Conservation (phyloP, 2,797 vertebrate species). For the Anabas testudineus region DNA sequence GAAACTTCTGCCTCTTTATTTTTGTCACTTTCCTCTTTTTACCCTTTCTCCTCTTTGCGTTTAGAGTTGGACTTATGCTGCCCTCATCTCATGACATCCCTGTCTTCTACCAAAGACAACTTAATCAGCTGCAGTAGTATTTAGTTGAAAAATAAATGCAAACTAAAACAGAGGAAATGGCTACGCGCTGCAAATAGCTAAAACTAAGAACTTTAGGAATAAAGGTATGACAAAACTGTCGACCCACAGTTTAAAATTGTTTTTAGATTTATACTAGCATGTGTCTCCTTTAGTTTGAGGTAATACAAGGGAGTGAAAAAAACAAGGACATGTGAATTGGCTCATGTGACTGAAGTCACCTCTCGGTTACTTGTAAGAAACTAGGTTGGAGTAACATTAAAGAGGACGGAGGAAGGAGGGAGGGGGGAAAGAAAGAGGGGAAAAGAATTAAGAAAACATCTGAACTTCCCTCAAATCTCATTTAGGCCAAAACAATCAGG, state of each 20-base stretch:
- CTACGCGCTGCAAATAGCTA: slow-evolving; percentile 12
- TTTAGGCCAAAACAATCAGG: slow-evolving; percentile 72
- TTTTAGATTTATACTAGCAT: neutral
- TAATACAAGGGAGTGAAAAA: slow-evolving; percentile 24
- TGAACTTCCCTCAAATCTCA: slow-evolving; percentile 53
- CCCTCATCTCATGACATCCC: too few relatives aligned
- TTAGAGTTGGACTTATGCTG: too few relatives aligned
- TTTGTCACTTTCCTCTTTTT: too few relatives aligned
- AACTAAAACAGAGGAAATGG: slow-evolving; percentile 15
- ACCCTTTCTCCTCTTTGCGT: too few relatives aligned
- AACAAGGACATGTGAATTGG: slow-evolving; percentile 38
- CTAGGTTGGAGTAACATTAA: slow-evolving; percentile 49
- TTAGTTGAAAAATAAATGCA: slow-evolving; percentile 27
- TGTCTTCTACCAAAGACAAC: too few relatives aligned
- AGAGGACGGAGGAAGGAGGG: slow-evolving; percentile 46
- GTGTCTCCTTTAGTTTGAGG: neutral
- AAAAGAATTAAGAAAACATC: slow-evolving; percentile 20
- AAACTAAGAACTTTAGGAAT: neutral
- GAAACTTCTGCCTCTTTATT: too few relatives aligned
- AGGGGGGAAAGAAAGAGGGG: neutral
- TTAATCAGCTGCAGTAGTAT: slow-evolving; percentile 34
- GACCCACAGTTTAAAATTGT: neutral
- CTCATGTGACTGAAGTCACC: slow-evolving; percentile 33
- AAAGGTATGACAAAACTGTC: neutral
- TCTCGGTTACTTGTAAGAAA: slow-evolving; percentile 50